These are phyloP conservation scores for Pitta sordida DNA, from an alignment of 2,113 vertebrate species.

Conservation along the genomic window DNA sequence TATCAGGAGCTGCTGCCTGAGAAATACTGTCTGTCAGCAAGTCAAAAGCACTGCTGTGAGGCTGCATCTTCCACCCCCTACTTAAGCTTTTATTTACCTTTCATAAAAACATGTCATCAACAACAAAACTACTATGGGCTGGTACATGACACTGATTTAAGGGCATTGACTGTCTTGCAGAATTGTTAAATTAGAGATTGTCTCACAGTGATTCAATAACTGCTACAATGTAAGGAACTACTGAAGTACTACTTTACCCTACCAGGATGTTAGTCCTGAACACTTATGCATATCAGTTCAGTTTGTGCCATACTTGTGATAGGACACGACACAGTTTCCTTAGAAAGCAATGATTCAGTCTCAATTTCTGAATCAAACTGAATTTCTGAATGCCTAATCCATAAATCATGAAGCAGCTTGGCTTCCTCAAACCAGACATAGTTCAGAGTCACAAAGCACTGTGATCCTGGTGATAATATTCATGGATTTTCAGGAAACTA, in stretches of 20 bases:
- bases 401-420: neutral
- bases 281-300: neutral
- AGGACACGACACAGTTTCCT: neutral
- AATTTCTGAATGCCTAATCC: neutral
- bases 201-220: neutral
- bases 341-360: neutral
- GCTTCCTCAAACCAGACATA: fast-evolving
- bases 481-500: too few species aligned
- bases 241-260: neutral
- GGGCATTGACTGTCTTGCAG: neutral
- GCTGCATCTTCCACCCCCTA: neutral
- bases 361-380: neutral
- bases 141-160: neutral
- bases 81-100: neutral
- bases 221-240: neutral
- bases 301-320: neutral
- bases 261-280: neutral
- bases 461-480: neutral
- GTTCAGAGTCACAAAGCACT: neutral
- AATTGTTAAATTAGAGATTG: neutral
- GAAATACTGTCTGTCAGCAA: neutral
- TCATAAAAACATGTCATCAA: neutral
- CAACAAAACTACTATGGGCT: neutral
- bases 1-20: neutral
- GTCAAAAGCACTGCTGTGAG: neutral